Evolutionary conservation across 2,797 vertebrate genomes (phyloP), one percentile per base, ranked within the genome.

Genomic region (Lerista edwardsae): DNA sequence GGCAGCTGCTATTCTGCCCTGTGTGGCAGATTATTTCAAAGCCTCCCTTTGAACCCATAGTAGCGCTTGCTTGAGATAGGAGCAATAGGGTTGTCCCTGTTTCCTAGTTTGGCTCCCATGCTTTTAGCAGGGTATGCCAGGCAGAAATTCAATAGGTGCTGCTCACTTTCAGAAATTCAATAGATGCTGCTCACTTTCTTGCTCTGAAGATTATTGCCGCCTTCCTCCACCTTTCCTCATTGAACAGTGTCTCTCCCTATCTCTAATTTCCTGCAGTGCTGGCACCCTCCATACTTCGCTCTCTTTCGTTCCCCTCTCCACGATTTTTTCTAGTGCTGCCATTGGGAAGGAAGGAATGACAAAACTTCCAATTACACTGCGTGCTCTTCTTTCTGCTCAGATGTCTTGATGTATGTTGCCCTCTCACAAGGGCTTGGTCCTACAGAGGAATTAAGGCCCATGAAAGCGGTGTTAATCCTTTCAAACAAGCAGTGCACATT

Each of bases 381-480:
- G 17, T 25, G n/a, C 29, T 41, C 39, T 14, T 85, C 36, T 86
- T 80, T 81, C 31, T 51, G 61, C 67, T 86, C 51, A 41, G 61
- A 47, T 44, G 71, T 31, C 62, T 51, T 36, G 71, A 74, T 39
- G n/a, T 27, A 75, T n/a, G 7, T 39, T 61, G 47, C 61, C 29
- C 57, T 80, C 76, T 84, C 55, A 80, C 15, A 55, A 71, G 23
- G 39, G 9, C 44, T 75, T 61, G 41, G 11, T 59, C 47, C 62
- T 68, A 47, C n/a, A 68, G 41, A 83, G 12, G 77, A 75, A 83
- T 51, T 69, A 75, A 79, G 51, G 62, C 34, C 71, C 71, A 57
- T 69, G 82, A 84, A 83, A 84, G 21, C 14, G 47, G 41, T 80
- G 62, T 62, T 80, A 62, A 68, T 72, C 41, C 57, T 72, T 77